Conservation (phyloP, 2,797 vertebrate species). For the Apodemus agrarius region DNA sequence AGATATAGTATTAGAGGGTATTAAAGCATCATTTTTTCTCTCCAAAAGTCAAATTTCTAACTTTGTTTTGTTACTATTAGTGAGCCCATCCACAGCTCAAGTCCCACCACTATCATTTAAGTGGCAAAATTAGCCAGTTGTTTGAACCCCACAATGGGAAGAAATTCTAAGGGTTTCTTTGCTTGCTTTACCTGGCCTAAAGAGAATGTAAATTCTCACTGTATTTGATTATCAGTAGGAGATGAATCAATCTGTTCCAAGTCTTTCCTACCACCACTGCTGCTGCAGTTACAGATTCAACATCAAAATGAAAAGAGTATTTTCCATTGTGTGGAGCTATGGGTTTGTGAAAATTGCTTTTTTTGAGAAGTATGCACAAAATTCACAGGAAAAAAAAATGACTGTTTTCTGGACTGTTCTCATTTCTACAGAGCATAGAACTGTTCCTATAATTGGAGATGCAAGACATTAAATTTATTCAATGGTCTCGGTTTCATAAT, state of each 20-base stretch:
- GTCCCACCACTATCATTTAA: neutral
- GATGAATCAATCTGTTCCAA: neutral
- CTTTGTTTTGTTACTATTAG: neutral
- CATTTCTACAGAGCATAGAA: neutral
- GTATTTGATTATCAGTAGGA: neutral
- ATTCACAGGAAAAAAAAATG: neutral
- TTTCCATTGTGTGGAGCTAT: neutral
- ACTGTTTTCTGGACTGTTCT: neutral
- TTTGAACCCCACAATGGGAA: neutral
- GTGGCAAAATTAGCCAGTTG: neutral
- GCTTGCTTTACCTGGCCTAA: neutral
- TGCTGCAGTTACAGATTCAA: neutral
- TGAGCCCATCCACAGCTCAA: neutral
- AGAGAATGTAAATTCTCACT: neutral
- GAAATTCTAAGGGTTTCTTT: too few relatives aligned
- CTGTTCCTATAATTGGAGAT: neutral
- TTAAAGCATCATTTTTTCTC: neutral
- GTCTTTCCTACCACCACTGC: neutral
- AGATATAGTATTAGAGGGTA: neutral
- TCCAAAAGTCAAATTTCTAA: neutral
- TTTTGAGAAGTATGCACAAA: neutral
- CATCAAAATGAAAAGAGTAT: neutral
- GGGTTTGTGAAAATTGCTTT: constrained; percentile 26
- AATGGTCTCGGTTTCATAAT: neutral
- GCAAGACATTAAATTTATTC: neutral